Base-by-base conservation (phyloP, 1,140 invertebrate genomes). In the Wiebesia pumilae region DNA sequence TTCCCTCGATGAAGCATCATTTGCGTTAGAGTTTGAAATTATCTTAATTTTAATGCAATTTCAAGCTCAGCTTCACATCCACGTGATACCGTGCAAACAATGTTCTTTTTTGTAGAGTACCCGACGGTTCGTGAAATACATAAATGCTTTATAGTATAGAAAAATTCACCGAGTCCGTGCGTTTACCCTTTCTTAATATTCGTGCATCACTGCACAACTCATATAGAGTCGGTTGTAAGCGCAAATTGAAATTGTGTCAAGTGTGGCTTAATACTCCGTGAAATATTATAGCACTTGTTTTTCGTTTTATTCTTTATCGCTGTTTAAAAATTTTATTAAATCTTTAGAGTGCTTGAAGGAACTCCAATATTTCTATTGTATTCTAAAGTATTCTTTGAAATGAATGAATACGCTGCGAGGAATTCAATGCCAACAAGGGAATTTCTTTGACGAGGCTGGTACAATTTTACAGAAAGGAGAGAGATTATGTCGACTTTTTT, bases 291-390 rank as follows among this genome's bases (percentile, higher is more conserved):
- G 7, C 16, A 43, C 9, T 27, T 7, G 19, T 27, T 9, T 75
- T 77, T 35, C 10, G 0, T 16, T 75, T 33, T 75, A 16, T 75
- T 71, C 33, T 40, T 58, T 38, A 58, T 47, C 27, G 33, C 9
- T 58, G n/a, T n/a, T 83, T 40, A 83, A 58, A 73, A 75, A 51
- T 38, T 10, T 10, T 47, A 19, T 16, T 83, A 75, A 83, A 83
- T 62, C 51, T 54, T 75, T 12, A 7, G 12, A n/a, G 38, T n/a
- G 12, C 38, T 54, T n/a, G 33, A 62, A 58, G 51, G 27, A 40
- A 21, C 47, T 40, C n/a, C n/a, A 47, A 47, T 40, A 58, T n/a
- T 43, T 35, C 0, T 51, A 51, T n/a, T 9, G 27, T 24, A 16
- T 4, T 30, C 27, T 38, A 51, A 30, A 27, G 62, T 35, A 14